phyloP scores from a whole-genome alignment of 2,113 vertebrate genomes.

The Aplodontia rufa region DNA sequence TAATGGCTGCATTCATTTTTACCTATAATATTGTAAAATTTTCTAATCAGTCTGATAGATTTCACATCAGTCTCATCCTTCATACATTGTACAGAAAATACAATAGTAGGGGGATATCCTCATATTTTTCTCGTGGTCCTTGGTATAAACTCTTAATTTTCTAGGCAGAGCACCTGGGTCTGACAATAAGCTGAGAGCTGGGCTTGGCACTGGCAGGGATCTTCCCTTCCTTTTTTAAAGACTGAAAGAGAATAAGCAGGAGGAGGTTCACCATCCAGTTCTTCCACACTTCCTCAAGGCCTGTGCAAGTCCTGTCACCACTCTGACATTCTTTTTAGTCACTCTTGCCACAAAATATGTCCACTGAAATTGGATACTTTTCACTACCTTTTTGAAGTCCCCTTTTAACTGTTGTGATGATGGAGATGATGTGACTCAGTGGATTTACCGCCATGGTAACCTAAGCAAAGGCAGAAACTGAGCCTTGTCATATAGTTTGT shows the following conservation, averaged over 20 bases:
- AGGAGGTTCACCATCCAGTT: not conserved
- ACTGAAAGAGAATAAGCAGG: not conserved
- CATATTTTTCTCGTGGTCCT: not conserved
- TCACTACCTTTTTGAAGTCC: not conserved
- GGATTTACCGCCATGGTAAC: not conserved
- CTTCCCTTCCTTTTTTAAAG: not conserved
- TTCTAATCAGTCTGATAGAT: not conserved
- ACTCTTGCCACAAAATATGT: not conserved
- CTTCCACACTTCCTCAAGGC: not conserved
- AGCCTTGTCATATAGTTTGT: too few species aligned
- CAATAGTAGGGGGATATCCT: fast-evolving
- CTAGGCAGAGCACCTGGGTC: not conserved
- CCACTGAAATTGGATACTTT: not conserved
- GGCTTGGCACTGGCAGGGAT: not conserved
- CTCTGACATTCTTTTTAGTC: not conserved
- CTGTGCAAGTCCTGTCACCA: not conserved
- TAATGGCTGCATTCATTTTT: not conserved
- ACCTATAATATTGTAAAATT: not conserved
- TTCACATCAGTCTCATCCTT: not conserved
- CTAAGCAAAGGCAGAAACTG: not conserved
- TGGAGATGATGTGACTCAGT: not conserved
- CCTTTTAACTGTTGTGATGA: not conserved
- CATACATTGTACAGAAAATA: not conserved
- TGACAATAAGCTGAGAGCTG: not conserved
- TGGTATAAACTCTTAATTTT: too few species aligned